These are phyloP conservation scores for Ochotona princeps DNA, from an alignment of 2,113 vertebrate species.

Conservation along the genomic window DNA sequence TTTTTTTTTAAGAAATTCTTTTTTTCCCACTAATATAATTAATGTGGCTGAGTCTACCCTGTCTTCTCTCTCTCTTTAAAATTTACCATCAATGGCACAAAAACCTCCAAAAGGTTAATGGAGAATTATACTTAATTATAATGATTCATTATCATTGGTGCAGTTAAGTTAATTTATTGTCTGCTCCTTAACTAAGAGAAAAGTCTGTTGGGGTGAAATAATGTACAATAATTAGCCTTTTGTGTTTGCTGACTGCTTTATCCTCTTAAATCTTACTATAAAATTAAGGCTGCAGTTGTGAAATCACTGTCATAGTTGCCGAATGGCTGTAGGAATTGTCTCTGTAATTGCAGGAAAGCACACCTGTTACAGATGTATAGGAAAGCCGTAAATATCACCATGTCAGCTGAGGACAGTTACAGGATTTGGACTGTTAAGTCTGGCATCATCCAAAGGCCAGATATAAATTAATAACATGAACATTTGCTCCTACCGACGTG, in stretches of 20 bases:
- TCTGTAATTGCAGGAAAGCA: constrained; percentile 76
- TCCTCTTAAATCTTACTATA: constrained; percentile 82
- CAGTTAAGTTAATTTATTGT: constrained; percentile 89
- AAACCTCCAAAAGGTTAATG: constrained; percentile 87
- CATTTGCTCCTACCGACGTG: constrained; percentile 84
- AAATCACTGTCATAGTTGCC: constrained; percentile 73
- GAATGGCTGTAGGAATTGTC: constrained; percentile 79
- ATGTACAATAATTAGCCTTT: constrained; percentile 85
- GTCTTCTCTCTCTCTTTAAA: constrained; percentile 64
- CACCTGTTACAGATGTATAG: constrained; percentile 91
- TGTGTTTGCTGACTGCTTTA: constrained; percentile 84
- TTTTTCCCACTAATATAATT: constrained; percentile 83
- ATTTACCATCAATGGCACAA: constrained; percentile 83
- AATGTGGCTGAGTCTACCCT: constrained; percentile 78
- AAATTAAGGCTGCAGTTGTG: constrained; percentile 77
- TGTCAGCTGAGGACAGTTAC: constrained; percentile 89
- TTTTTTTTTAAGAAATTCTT: constrained; percentile 80
- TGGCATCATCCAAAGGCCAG: constrained; percentile 86
- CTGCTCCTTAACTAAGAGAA: constrained; percentile 82
- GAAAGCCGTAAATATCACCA: constrained; percentile 86
- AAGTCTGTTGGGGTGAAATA: constrained; percentile 85
- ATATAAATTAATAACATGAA: constrained; percentile 87
- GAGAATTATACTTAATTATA: constrained; percentile 89
- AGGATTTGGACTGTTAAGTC: constrained; percentile 81
- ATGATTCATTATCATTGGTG: constrained; percentile 87